Percentiles rank a stretch among this genome's conserved stretches.
phyloP scores from a whole-genome alignment of 2,797 vertebrate species.

The Buphagus erythrorhynchus region DNA sequence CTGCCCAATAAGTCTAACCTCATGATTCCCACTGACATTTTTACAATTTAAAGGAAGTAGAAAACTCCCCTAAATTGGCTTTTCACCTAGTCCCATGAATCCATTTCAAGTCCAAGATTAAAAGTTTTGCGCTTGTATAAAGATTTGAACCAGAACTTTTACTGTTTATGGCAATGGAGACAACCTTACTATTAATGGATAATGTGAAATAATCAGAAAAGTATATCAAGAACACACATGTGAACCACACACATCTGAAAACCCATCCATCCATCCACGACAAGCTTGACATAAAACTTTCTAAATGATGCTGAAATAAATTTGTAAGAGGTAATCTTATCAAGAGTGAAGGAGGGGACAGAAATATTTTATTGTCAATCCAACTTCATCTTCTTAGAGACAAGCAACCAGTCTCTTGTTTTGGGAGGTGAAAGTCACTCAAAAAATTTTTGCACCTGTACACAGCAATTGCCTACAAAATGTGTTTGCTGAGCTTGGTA shows the following conservation, averaged over 20 bases:
- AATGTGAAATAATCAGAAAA: constrained; percentile 55
- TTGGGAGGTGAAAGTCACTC: not conserved
- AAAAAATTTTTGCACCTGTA: not conserved
- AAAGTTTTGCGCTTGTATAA: not conserved
- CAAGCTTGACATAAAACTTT: constrained; percentile 4
- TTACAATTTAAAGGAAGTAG: constrained; percentile 50
- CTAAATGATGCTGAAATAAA: not conserved
- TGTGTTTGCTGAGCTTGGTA: not conserved
- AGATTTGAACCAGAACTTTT: not conserved
- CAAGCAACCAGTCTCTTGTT: not conserved
- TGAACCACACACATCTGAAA: not conserved
- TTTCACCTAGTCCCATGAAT: constrained; percentile 32
- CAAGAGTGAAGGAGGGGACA: not conserved
- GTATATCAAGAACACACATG: not conserved
- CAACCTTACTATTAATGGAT: constrained; percentile 16
- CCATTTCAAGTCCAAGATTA: constrained; percentile 2
- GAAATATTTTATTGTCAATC: constrained; percentile 8
- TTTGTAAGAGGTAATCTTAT: constrained; percentile 40
- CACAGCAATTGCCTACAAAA: not conserved
- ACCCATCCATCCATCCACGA: not conserved
- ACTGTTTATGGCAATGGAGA: not conserved
- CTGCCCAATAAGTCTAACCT: constrained; percentile 44
- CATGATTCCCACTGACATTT: constrained; percentile 51
- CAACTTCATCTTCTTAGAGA: constrained; percentile 50
- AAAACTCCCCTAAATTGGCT: not conserved